A percentile compares a stretch with the other conserved stretches of the same genome.
Evolutionary conservation across 1,140 invertebrate genomes (phyloP).

Genomic region (Centruroides sculpturatus): DNA sequence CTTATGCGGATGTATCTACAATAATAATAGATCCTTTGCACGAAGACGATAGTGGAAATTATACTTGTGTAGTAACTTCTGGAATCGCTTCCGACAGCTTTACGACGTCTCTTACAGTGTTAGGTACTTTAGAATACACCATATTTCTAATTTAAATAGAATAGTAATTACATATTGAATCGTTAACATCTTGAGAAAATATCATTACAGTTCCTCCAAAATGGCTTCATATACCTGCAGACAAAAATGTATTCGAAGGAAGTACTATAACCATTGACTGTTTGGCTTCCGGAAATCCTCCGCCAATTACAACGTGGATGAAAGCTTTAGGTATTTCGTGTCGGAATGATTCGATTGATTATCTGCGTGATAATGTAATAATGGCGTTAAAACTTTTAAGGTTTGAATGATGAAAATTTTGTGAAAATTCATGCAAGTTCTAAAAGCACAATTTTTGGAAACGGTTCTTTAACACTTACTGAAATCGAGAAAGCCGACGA

Average conservation of each 20-base stretch:
- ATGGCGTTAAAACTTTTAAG: too few species aligned
- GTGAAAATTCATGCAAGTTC: too few species aligned
- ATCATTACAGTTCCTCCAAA: slow-evolving; percentile 6
- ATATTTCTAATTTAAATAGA: too few species aligned
- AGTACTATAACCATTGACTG: neutral
- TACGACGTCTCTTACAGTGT: neutral
- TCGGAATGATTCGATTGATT: too few species aligned
- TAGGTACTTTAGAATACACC: neutral
- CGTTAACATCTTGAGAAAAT: too few species aligned
- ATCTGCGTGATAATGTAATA: neutral
- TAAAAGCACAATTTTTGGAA: neutral
- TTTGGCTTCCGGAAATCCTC: slow-evolving; percentile 2
- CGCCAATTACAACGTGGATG: neutral
- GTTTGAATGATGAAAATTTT: too few species aligned
- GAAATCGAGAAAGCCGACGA: slow-evolving; percentile 1
- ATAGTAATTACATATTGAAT: too few species aligned
- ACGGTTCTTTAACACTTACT: neutral
- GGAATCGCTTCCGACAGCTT: neutral
- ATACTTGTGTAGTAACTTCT: slow-evolving; percentile 3
- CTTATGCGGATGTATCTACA: neutral
- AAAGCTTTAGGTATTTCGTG: slow-evolving; percentile 2
- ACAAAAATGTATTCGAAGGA: slow-evolving; percentile 4
- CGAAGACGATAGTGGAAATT: slow-evolving; percentile 8
- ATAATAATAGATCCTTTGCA: slow-evolving; percentile 2
- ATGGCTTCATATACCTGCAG: neutral